Conservation (phyloP, 2,888 invertebrate genomes). For the Pardosa pseudoannulata region DNA sequence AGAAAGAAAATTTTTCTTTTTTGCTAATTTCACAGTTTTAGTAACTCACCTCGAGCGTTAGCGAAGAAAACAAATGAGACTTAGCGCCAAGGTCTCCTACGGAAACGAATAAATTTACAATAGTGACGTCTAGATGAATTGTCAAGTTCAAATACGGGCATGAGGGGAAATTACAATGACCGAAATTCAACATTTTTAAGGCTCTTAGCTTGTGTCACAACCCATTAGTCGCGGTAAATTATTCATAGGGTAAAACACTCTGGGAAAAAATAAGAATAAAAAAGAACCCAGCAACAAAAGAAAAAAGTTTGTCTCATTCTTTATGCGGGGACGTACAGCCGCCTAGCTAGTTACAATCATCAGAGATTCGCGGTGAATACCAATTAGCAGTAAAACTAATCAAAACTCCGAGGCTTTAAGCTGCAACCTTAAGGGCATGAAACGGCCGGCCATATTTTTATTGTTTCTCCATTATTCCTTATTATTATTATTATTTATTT, state of each 20-base stretch:
- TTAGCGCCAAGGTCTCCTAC: no score
- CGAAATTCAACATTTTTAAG: background rate
- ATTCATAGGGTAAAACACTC: no score
- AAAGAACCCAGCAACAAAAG: no score
- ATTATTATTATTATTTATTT: slow-evolving; percentile 1
- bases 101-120: no score
- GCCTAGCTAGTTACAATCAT: slow-evolving; percentile 26
- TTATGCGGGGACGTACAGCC: slow-evolving; percentile 26
- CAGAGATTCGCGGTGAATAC: slow-evolving; percentile 34
- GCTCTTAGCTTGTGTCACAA: background rate
- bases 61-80: no score
- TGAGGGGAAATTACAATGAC: no score
- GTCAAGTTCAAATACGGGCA: no score
- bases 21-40: no score
- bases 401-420: background rate
- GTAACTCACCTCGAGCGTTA: no score
- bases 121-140: no score
- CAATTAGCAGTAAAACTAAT: slow-evolving; percentile 49
- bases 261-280: background rate
- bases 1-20: no score
- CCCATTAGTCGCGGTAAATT: background rate
- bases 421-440: background rate
- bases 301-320: slow-evolving; percentile 9
- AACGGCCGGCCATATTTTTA: background rate
- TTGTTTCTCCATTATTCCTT: background rate